Evolutionary conservation across 1,140 invertebrate genomes (phyloP).

Genomic region (Cardiocondyla obscurior): DNA sequence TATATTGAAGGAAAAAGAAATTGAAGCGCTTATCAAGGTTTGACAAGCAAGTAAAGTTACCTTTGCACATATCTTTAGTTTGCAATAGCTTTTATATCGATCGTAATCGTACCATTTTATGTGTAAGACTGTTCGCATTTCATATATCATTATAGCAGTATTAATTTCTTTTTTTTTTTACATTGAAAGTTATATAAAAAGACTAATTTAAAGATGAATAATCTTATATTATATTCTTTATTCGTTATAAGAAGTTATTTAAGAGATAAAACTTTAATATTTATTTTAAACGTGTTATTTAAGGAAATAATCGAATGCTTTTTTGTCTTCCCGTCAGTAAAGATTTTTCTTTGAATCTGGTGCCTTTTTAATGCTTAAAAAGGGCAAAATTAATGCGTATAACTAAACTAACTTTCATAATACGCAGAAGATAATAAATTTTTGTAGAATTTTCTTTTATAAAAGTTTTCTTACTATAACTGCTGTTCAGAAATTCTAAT

Average conservation of each 20-base stretch:
- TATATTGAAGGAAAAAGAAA: background rate
- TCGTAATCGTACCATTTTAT: background rate
- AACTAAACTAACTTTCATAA: constrained; percentile 32
- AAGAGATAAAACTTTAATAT: background rate
- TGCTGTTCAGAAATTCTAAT: constrained; percentile 16
- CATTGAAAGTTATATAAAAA: background rate
- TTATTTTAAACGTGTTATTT: background rate
- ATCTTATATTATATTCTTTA: background rate
- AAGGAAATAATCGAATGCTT: background rate
- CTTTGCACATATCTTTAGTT: background rate
- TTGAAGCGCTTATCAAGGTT: background rate
- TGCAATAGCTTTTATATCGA: background rate
- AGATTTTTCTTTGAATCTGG: constrained; percentile 31
- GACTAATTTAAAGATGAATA: background rate
- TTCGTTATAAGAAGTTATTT: background rate
- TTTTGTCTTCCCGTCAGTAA: constrained; percentile 49
- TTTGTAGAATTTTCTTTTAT: constrained; percentile 46
- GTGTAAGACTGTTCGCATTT: background rate
- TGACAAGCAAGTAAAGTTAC: background rate
- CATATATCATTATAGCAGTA: constrained; percentile 12
- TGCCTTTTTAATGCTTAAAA: constrained; percentile 51
- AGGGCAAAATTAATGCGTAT: constrained; percentile 6
- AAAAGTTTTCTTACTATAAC: constrained; percentile 31
- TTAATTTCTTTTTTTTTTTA: constrained; percentile 25
- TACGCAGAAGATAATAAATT: constrained; percentile 9